phyloP scores from a whole-genome alignment of 2,888 invertebrate species.

The Scaptomyza tumidula region DNA sequence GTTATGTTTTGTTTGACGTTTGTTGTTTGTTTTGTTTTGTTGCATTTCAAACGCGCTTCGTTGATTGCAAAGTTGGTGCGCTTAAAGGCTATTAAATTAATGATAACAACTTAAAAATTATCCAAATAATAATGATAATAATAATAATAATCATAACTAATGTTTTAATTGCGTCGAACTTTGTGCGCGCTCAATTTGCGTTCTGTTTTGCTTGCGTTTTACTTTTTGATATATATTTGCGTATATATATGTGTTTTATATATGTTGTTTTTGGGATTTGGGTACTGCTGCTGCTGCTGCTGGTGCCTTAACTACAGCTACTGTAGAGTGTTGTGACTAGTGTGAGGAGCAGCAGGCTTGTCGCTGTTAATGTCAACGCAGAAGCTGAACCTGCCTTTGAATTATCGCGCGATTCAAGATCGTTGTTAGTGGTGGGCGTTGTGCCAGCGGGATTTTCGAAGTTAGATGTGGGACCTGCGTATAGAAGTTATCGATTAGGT shows the following conservation, averaged over 20 bases:
- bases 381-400: constrained; percentile 40
- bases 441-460: constrained; percentile 68
- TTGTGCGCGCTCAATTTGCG: constrained; percentile 45
- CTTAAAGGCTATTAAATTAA: constrained; percentile 72
- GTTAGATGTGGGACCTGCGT: constrained; percentile 65
- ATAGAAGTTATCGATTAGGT: background rate
- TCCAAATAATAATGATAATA: constrained; percentile 66
- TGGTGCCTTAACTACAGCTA: constrained; percentile 69
- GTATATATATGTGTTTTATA: constrained; percentile 24
- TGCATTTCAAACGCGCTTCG: constrained; percentile 41
- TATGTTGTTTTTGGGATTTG: constrained; percentile 37
- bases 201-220: constrained; percentile 21
- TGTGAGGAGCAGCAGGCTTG: constrained; percentile 57
- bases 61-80: constrained; percentile 57
- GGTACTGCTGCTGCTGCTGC: constrained; percentile 42
- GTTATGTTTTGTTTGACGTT: constrained; percentile 13
- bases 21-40: constrained; percentile 31
- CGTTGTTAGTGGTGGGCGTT: constrained; percentile 52
- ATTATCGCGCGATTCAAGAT: constrained; percentile 49
- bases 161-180: constrained; percentile 60
- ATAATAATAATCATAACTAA: constrained; percentile 61
- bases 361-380: constrained; percentile 49
- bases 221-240: constrained; percentile 18
- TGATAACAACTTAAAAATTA: constrained; percentile 73
- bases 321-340: constrained; percentile 79